Base-by-base conservation (phyloP, 2,888 invertebrate genomes). In the Acholoe squamosa region DNA sequence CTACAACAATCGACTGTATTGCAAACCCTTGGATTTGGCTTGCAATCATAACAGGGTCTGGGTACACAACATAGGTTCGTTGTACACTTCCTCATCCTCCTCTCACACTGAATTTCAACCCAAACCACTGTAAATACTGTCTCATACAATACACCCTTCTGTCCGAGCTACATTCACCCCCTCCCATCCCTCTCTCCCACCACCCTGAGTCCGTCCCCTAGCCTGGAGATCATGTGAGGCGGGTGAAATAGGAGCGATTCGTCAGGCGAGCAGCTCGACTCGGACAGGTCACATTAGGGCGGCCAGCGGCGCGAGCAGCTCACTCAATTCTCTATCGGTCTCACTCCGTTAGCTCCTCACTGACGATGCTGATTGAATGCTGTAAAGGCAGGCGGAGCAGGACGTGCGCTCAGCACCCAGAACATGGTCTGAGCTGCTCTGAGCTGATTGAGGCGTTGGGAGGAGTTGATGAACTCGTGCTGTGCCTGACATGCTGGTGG, bases 231-330 rank as follows among this genome's bases (percentile, higher is more conserved):
- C 86, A 86, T 86, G 54, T 52, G 86, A 86, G 86, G 86, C 56
- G 80, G 80, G 16, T 80, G 80, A 80, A 80, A 80, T 80, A 80
- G 80, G 80, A 80, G 80, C 86, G 54, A 86, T 86, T 86, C 86
- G 56, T 86, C 86, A 86, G 56, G 56, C 86, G 86, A 54, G 86
- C 54, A 54, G 86, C 54, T 54, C 54, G 54, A 25, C 25, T 31
- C 31, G 56, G 86, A 86, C 86, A 86, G 86, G 86, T 86, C 86
- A 86, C 86, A 86, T 86, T 86, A 86, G 56, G 86, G 86, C 86
- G 54, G 52, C 31, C 86, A 86, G 52, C 56, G 54, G 33, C 31
- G 86, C 86, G 86, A 52, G 86, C 52, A 86, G 86, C 33, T 86
- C 86, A 31, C 54, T 54, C 86, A 28, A 86, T 54, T 86, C 56